A percentile compares a stretch with the other conserved stretches of the same genome.
phyloP scores from a whole-genome alignment of 2,113 vertebrate species.

The Podarcis raffonei region DNA sequence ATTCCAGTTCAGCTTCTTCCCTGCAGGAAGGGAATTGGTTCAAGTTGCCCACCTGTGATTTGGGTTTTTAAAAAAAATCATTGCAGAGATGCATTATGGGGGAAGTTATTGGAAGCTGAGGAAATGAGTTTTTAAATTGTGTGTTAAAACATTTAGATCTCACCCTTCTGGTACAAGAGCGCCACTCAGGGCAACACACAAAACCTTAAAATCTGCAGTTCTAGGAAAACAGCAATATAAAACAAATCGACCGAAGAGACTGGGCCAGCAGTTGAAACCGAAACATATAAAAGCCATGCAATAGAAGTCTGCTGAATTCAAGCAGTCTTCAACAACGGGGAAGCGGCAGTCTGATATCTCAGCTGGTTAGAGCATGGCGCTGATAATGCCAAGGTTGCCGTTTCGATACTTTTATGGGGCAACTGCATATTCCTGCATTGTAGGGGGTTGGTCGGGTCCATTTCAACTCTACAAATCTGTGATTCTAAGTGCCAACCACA shows the following conservation, averaged over 20 bases:
- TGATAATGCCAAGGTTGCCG: too few relatives aligned
- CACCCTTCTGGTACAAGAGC: too few relatives aligned
- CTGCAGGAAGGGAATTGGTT: background rate
- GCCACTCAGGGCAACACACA: too few relatives aligned
- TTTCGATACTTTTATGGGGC: too few relatives aligned
- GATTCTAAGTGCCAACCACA: too few relatives aligned
- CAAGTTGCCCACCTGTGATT: background rate
- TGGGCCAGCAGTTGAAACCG: background rate
- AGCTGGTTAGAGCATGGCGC: too few relatives aligned
- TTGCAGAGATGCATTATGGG: too few relatives aligned
- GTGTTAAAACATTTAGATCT: too few relatives aligned
- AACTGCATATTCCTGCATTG: too few relatives aligned
- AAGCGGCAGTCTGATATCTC: background rate
- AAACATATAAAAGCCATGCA: background rate
- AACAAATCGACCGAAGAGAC: background rate
- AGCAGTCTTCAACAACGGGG: background rate
- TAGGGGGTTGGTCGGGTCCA: too few relatives aligned
- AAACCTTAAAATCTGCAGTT: background rate
- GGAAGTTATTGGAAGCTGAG: background rate
- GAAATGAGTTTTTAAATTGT: background rate
- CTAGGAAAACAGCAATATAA: background rate
- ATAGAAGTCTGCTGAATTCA: background rate
- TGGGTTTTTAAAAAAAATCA: too few relatives aligned
- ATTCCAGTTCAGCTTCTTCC: rapidly evolving
- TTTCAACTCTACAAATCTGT: too few relatives aligned